Evolutionary conservation across 2,888 invertebrate species (phyloP), one percentile per base, ranked within the genome.

Genomic region (Blastobasis lacticolella): DNA sequence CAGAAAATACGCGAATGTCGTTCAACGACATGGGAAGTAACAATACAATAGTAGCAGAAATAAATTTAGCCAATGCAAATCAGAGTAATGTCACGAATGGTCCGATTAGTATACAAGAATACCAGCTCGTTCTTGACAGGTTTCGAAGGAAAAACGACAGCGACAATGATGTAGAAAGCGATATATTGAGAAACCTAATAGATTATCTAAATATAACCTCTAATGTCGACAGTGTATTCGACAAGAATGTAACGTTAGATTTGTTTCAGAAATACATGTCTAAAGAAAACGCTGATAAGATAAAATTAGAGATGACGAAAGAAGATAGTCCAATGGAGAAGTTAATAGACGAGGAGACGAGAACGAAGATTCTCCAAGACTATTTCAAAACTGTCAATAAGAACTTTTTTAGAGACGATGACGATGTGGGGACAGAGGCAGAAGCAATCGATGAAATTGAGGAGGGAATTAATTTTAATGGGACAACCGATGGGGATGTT

Each of bases 341-440:
- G 56, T 60, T 84, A 1, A 73, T 85, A 44, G 84, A 87, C 38
- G 85, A 87, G 38, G 73, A 59, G 1, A 81, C 81, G 2, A 69
- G 80, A 62, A 71, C 68, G 0, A 85, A 81, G 62, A 75, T 87
- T 59, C 83, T 78, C 52, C 69, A 81, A 48, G 86, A 86, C 64
- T 87, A 82, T 56, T 83, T 78, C 9, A 78, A 79, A 52, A 87
- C 87, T 3, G 73, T 84, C 4, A 78, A 80, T 55, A 81, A 78
- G 68, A 68, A 67, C 23, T 23, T 23, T 23, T 23, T 23, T 23
- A 23, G 23, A 23, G 23, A 23, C 23, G 3, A 23, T 23, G 23
- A 23, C 54, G 54, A 62, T 37, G 58, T 53, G 6, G 10, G 54
- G 49, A 55, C 56, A 50, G 46, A 38, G 53, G 54, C 52, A 48